Evolutionary conservation across 2,113 vertebrate genomes (phyloP), one percentile per base, ranked within the genome.

Genomic region (Chauna torquata): DNA sequence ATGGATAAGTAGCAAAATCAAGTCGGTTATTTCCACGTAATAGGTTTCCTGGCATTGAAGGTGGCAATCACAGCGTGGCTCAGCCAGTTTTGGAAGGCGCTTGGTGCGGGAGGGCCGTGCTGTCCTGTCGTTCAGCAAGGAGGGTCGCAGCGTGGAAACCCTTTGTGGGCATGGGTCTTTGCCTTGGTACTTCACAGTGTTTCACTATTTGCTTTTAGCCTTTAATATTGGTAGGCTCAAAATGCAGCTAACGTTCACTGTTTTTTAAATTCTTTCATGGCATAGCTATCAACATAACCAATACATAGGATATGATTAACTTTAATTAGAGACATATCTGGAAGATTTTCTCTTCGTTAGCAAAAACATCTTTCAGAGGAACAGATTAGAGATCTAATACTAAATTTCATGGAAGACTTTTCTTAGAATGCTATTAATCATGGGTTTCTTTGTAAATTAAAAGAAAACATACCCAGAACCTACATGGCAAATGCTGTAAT

Each of bases 121-220:
- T 13, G 25, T 25, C 50, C 24, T 12, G 23, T 38, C 14, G 16
- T 70, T 64, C 45, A 45, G 52, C 47, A 55, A 5, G 3, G 49
- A 18, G 5, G 13, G 7, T 22, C 25, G 88, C 64, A 23, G 20
- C n/a, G 38, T 25, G 32, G 61, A 18, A 11, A 0, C 12, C 58
- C 19, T 32, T 36, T 7, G 19, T 32, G 28, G 13, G 0, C 2
- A 0, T 8, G 23, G 4, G 8, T 69, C 30, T 38, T 25, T 45
- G 44, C 22, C 59, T 82, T 28, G 24, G 12, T 36, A 12, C 55
- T 62, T 78, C 6, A 1, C 36, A 65, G 11, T 10, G 49, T 82
- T 30, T 19, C 19, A 9, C 32, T 65, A 6, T 23, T 44, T 47
- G 14, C 1, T 93, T 74, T 92, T 66, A 65, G 11, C 27, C 28